phyloP scores from a whole-genome alignment of 2,113 vertebrate genomes.

The Equus przewalskii region DNA sequence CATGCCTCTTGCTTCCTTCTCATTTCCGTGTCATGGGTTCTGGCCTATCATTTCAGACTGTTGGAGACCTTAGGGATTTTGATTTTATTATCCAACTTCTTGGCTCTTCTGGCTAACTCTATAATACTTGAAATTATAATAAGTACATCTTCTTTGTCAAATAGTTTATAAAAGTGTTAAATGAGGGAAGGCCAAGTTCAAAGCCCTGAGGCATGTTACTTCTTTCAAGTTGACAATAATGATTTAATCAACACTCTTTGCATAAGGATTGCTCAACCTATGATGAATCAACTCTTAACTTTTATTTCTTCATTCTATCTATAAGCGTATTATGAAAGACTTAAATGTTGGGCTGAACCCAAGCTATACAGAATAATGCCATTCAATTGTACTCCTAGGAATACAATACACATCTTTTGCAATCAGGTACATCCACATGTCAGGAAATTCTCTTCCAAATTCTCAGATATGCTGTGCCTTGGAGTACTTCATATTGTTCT shows the following conservation, averaged over 20 bases:
- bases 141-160: constrained; percentile 5
- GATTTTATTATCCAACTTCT: neutral
- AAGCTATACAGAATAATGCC: neutral
- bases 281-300: constrained; percentile 44
- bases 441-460: neutral
- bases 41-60: neutral
- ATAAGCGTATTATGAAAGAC: neutral
- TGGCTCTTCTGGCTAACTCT: neutral
- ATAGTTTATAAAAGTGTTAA: neutral
- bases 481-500: neutral
- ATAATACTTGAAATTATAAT: neutral
- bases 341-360: neutral
- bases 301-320: constrained; percentile 26
- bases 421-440: neutral
- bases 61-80: neutral
- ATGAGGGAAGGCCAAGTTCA: constrained; percentile 14
- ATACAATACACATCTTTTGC: neutral
- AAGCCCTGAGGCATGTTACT: neutral
- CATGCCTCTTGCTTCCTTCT: neutral
- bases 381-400: neutral
- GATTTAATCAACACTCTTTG: neutral
- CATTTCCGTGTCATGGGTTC: neutral
- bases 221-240: constrained; percentile 26
- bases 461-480: neutral
- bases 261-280: constrained; percentile 24